Percentiles rank a stretch among this genome's conserved stretches.
Evolutionary conservation across 2,797 vertebrate genomes (phyloP).

Genomic region (Odontamblyopus lacepedii): DNA sequence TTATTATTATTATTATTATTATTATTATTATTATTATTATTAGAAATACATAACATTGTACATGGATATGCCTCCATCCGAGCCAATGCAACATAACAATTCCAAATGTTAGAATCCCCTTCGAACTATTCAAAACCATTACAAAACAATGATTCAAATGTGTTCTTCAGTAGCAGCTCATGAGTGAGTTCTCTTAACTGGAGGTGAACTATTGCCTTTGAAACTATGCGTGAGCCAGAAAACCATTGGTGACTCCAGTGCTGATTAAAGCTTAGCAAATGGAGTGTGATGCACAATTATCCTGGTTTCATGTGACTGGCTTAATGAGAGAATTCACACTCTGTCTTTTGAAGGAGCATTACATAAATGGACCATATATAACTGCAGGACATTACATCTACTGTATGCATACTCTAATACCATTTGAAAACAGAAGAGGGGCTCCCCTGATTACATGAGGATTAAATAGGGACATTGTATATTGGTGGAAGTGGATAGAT

Average conservation of each 20-base stretch:
- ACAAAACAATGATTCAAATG: not conserved
- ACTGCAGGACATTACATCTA: not conserved
- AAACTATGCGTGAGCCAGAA: constrained; percentile 4
- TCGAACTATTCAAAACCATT: not conserved
- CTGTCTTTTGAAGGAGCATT: constrained; percentile 17
- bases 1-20: no score
- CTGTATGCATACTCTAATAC: not conserved
- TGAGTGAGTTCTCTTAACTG: not conserved
- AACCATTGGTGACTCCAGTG: constrained; percentile 19
- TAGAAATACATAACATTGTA: no score
- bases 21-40: no score
- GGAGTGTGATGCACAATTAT: constrained; percentile 22
- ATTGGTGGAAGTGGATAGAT: not conserved
- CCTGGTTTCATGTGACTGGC: constrained; percentile 27
- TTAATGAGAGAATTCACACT: constrained; percentile 20
- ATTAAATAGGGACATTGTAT: not conserved
- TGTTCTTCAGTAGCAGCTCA: not conserved
- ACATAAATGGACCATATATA: constrained; percentile 28
- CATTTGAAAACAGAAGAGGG: not conserved
- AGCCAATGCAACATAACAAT: no score
- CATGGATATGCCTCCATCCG: no score
- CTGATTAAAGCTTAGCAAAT: constrained; percentile 23
- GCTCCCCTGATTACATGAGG: not conserved
- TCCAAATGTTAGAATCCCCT: not conserved
- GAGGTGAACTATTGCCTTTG: constrained; percentile 11